Conservation (phyloP, 2,113 vertebrate species). For the Lampris megalopsis region DNA sequence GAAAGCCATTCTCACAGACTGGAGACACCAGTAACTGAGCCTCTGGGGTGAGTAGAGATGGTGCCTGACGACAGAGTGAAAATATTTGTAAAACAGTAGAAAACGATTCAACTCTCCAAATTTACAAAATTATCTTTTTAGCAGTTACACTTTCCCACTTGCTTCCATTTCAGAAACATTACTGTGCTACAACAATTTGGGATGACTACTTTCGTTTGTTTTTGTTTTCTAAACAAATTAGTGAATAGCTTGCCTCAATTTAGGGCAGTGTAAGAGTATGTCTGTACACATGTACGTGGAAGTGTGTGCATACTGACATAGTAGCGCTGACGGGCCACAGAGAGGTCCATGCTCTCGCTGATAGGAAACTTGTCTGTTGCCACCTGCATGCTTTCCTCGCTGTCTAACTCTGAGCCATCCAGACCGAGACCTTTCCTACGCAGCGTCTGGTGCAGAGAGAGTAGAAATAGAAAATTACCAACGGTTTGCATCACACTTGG, state of each 20-base stretch:
- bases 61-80: slow-evolving; percentile 58
- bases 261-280: not conserved
- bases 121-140: too few relatives aligned
- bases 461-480: not conserved
- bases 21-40: slow-evolving; percentile 74
- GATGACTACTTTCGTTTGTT: not conserved
- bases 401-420: slow-evolving; percentile 86
- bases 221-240: not conserved
- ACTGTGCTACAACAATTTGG: too few relatives aligned
- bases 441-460: slow-evolving; percentile 83
- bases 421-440: slow-evolving; percentile 90
- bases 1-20: slow-evolving; percentile 78
- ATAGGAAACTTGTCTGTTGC: slow-evolving; percentile 80
- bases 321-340: slow-evolving; percentile 83
- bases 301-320: slow-evolving; percentile 85
- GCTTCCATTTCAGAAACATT: too few relatives aligned
- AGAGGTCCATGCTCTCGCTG: slow-evolving; percentile 84
- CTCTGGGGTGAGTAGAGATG: slow-evolving; percentile 74
- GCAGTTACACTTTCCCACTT: too few relatives aligned
- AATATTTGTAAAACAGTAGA: not conserved
- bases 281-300: not conserved
- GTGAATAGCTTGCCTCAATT: not conserved
- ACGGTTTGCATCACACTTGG: not conserved
- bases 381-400: slow-evolving; percentile 82
- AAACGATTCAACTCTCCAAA: too few relatives aligned